Percentiles rank a stretch among this genome's conserved stretches.
Conservation (phyloP, 2,888 invertebrate genomes). For the Drosophila colorata region DNA sequence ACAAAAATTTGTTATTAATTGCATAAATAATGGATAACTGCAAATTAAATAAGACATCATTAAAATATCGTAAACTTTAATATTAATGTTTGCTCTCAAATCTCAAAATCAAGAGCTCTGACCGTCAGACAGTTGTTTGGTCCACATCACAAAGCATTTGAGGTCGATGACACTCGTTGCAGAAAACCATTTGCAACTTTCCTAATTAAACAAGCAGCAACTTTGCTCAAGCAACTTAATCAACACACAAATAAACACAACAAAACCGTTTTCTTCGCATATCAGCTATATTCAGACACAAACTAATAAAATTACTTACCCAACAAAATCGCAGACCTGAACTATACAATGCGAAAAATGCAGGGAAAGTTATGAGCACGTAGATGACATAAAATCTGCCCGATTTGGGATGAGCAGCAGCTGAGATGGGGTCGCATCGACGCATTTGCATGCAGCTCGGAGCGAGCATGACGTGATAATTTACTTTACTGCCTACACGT, state of each 20-base stretch:
- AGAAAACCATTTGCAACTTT: slow-evolving; percentile 59
- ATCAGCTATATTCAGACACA: slow-evolving; percentile 33
- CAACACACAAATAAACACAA: slow-evolving; percentile 23
- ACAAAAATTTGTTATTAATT: slow-evolving; percentile 74
- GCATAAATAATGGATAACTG: slow-evolving; percentile 45
- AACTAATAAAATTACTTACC: slow-evolving; percentile 55
- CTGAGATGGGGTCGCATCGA: background rate
- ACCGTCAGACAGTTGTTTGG: background rate
- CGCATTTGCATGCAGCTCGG: slow-evolving; percentile 51
- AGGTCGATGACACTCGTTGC: slow-evolving; percentile 48
- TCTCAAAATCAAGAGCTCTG: slow-evolving; percentile 2
- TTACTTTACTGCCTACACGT: slow-evolving; percentile 49
- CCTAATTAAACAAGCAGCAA: slow-evolving; percentile 64
- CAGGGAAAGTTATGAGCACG: slow-evolving; percentile 71
- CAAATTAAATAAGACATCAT: background rate
- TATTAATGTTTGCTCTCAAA: slow-evolving; percentile 1
- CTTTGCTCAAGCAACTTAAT: slow-evolving; percentile 38
- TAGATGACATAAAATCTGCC: slow-evolving; percentile 63
- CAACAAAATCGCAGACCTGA: slow-evolving; percentile 31
- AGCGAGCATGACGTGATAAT: slow-evolving; percentile 64
- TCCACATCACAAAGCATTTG: background rate
- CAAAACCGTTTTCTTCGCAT: slow-evolving; percentile 3
- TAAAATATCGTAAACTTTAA: too few relatives aligned
- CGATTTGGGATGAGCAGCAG: background rate
- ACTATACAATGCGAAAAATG: slow-evolving; percentile 44